Evolutionary conservation across 2,113 vertebrate genomes (phyloP), one percentile per base, ranked within the genome.

Genomic region (Zosterops pallidus): DNA sequence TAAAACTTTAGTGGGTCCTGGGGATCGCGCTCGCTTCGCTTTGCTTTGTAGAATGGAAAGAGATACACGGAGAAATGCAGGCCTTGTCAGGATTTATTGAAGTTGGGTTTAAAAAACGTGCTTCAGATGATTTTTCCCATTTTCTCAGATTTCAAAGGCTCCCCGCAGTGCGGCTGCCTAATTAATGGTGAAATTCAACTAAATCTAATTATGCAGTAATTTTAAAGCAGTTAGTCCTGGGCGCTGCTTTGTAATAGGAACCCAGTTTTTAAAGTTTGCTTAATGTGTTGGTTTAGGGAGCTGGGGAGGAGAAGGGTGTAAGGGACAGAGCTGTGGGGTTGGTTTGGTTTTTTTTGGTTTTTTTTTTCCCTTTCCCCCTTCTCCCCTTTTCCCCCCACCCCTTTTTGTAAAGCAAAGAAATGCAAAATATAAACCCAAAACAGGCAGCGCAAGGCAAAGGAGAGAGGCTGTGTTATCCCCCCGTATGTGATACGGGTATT

Each of bases 131-230:
- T 98, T 97, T 98, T 97, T 97, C 95, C 95, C 98, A 98, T 98
- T 98, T 98, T 98, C 97, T 98, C 97, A 94, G 96, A 97, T 98
- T 98, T 98, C 98, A 98, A 97, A 98, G 96, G 96, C 97, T 97
- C 97, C 98, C 97, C 90, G 97, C 97, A 95, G 97, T 96, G 98
- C 95, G 97, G 96, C 96, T 98, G 97, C 97, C 97, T 98, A 98
- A 98, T 98, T 98, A 98, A 98, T 98, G 98, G 97, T 98, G 98
- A 98, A 98, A 98, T 98, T 98, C 97, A 98, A 97, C 97, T 98
- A 98, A 98, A 98, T 98, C 97, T 98, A 98, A 98, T 98, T 98
- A 98, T 98, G 97, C 97, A 98, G 97, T 98, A 98, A 98, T 98
- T 98, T 98, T 98, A 98, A 98, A 98, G 97, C 97, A 98, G 97